Conservation (phyloP, 2,113 vertebrate species). For the Gopherus evgoodei region DNA sequence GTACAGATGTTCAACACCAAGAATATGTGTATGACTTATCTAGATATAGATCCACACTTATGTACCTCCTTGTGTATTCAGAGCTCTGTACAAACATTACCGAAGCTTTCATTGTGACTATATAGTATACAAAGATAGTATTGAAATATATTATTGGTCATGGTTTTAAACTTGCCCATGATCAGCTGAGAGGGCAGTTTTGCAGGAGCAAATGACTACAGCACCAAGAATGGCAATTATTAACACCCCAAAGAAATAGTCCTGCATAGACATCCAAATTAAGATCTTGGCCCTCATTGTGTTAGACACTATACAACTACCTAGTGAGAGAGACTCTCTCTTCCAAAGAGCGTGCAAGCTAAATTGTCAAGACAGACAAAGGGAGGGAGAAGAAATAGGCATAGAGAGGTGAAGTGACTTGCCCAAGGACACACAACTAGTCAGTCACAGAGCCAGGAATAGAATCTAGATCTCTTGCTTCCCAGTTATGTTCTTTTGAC, state of each 20-base stretch:
- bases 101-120: not conserved
- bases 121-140: not conserved
- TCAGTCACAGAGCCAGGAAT: not conserved
- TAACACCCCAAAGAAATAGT: not conserved
- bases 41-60: not conserved
- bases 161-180: not conserved
- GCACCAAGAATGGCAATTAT: not conserved
- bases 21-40: not conserved
- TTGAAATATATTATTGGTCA: not conserved
- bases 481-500: not conserved
- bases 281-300: not conserved
- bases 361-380: not conserved
- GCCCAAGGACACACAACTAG: not conserved
- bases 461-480: not conserved
- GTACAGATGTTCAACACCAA: not conserved
- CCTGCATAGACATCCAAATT: not conserved
- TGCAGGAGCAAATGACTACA: not conserved
- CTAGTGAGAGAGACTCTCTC: not conserved
- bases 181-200: not conserved
- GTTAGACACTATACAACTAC: accelerated
- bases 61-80: not conserved
- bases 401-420: not conserved
- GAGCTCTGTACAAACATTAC: not conserved
- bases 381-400: not conserved
- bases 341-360: not conserved